Base-by-base conservation (phyloP, 2,888 invertebrate species). In the Rotaria magnacalcarata region DNA sequence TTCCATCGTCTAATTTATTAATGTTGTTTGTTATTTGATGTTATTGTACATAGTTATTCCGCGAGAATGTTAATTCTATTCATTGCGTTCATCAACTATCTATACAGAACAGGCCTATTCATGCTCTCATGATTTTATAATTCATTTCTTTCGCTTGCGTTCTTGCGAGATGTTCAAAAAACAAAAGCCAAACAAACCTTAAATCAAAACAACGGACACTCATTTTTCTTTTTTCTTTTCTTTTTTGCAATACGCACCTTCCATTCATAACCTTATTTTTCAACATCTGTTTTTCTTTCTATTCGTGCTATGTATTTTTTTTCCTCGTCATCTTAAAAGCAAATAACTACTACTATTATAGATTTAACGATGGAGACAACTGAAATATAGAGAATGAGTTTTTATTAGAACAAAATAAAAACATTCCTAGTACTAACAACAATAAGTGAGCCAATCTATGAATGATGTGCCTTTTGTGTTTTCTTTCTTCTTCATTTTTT, bases 21-120 rank as follows among this genome's bases (percentile, higher is more conserved):
- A 67, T 67, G 67, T 67, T 67, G 67, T 67, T 34, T 67, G 6
- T 19, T 67, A 16, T 67, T 67, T 34, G 67, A 67, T 67, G 67
- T 67, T 67, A 34, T 67, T 67, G 67, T 41, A 67, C 34, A 67
- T 67, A 67, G 27, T 16, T 67, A 19, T 34, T 67, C 67, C 34
- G 67, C 19, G 67, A 67, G 34, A 67, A 67, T 67, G 67, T 21
- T 54, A 21, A 54, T 54, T 3, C 34, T 60, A 10, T 60, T 60
- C n/a, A n/a, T 34, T 67, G n/a, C n/a, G 34, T 34, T 67, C 34
- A 14, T 8, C 16, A 67, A 34, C 67, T 67, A 34, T 34, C 67
- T 34, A 27, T 41, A 34, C 34, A 34, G 34, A 27, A 34, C 34
- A 67, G 34, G 34, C 34, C 67, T 67, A 60, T 60, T 60, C 34